These are phyloP conservation scores for Lithosia quadra DNA, from an alignment of 2,888 invertebrate species.

Conservation along the genomic window DNA sequence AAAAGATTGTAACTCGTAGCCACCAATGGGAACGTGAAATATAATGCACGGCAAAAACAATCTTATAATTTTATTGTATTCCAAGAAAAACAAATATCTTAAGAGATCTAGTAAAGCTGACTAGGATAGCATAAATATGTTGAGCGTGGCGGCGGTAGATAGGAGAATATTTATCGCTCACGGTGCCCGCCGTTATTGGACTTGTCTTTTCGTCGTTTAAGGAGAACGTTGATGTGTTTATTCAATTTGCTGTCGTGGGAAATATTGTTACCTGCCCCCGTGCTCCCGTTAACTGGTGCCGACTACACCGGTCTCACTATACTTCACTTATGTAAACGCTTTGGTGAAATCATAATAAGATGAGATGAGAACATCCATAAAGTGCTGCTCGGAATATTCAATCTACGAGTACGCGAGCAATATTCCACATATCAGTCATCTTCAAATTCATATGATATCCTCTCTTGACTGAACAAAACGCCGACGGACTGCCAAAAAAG, in stretches of 20 bases:
- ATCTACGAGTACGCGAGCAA: background rate
- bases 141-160: constrained; percentile 65
- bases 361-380: background rate
- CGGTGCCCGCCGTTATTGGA: constrained; percentile 77
- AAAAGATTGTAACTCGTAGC: background rate
- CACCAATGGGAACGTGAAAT: background rate
- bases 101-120: constrained; percentile 63
- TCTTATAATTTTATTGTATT: constrained; percentile 30
- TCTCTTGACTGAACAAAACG: background rate
- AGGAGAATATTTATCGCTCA: constrained; percentile 79
- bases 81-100: constrained; percentile 62
- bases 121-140: constrained; percentile 71
- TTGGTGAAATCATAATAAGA: constrained; percentile 7
- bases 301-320: constrained; percentile 54
- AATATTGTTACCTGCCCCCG: constrained; percentile 79
- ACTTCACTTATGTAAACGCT: constrained; percentile 40
- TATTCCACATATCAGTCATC: background rate
- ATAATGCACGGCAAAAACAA: constrained; percentile 31
- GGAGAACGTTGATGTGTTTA: constrained; percentile 82
- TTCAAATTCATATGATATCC: background rate
- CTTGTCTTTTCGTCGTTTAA: constrained; percentile 84
- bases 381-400: background rate
- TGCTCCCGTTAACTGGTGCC: constrained; percentile 65
- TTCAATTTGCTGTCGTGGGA: constrained; percentile 81
- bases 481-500: constrained; percentile 1